Base-by-base conservation (phyloP, 2,888 invertebrate species). In the Drosophila stalkeri region DNA sequence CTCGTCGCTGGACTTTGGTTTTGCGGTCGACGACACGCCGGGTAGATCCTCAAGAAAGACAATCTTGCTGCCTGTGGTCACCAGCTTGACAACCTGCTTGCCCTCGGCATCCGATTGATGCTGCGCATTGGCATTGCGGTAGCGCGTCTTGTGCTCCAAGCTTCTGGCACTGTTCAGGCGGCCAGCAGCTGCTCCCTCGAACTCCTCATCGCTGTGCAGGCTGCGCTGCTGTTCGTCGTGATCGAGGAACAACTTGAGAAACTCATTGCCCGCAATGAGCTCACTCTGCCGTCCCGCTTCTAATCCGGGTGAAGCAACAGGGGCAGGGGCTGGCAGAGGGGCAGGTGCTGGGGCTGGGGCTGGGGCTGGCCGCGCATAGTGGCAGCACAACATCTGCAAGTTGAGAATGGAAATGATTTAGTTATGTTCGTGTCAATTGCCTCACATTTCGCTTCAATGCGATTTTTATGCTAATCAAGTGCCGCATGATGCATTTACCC, bases 211-310 rank as follows among this genome's bases (percentile, higher is more conserved):
- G 72, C 82, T 90, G 69, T 86, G 85, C 55, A 87, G 75, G 57
- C 80, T 90, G 31, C 83, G 82, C 51, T 90, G 89, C 64, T 89
- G 77, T 41, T 90, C 87, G 68, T 91, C 91, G 64, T 88, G 91
- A 41, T 90, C 90, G 61, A 92, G 86, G 64, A 92, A 91, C 64
- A 92, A 71, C 70, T 92, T 92, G 37, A 92, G 87, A 78, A 92
- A 92, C 80, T 92, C 93, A 86, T 91, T 91, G 67, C 92, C 92
- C 68, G 91, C 91, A 75, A 92, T 92, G 81, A 92, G 86, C 80
- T 92, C 92, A 83, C 90, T 91, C 46, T 86, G 84, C 14, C 85
- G 80, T 16, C 78, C 52, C 23, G 61, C 64, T 35, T 59, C 64
- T 35, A 75, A 49, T 43, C 20, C n/a, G 60, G 62, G 23, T 11